Evolutionary conservation across 2,888 invertebrate species (phyloP), one percentile per base, ranked within the genome.

Genomic region (Stegana nigrithorax): DNA sequence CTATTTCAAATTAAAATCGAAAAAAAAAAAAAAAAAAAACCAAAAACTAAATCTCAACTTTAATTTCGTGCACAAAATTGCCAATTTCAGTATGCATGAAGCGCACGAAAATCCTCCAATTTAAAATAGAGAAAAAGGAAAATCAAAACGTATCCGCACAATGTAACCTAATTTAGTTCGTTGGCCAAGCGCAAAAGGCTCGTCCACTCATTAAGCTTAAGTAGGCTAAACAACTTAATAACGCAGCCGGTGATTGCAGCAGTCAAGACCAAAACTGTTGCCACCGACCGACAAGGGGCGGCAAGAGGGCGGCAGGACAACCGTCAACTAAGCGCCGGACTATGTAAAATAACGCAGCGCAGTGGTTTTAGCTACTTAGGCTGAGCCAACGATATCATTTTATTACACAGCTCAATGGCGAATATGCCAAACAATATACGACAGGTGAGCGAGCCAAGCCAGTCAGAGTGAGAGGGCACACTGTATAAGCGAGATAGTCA

Each of bases 211-310:
- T 63, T 66, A 60, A 61, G 65, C 67, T 72, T 73, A 78, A 76
- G 73, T 78, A 76, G 76, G 69, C 76, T 70, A 75, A 80, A 76
- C 75, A 78, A 75, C 80, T 80, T 76, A 76, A 76, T 78, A 79
- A 71, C 73, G 63, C 67, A 57, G 69, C 60, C 58, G 19, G 67
- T 70, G 70, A 70, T 70, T 70, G 63, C 59, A 61, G 32, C 59
- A 53, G 56, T 5, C 27, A 57, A 25, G 50, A 7, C 50, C 4
- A 50, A 50, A 50, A 50, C 26, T 50, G 5, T 8, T 5, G 12
- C 25, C 21, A 51, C 27, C 6, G n/a, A 25, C 12, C 19, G 14
- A 14, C 21, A 39, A 36, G 36, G 32, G 32, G 23, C 19, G 21
- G 17, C n/a, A 29, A 32, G 29, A 32, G n/a, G 19, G 26, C 17